Percentiles rank a stretch among this genome's conserved stretches.
These are phyloP conservation scores for Danionella cerebrum DNA, from an alignment of 2,113 vertebrate species.

Conservation along the genomic window DNA sequence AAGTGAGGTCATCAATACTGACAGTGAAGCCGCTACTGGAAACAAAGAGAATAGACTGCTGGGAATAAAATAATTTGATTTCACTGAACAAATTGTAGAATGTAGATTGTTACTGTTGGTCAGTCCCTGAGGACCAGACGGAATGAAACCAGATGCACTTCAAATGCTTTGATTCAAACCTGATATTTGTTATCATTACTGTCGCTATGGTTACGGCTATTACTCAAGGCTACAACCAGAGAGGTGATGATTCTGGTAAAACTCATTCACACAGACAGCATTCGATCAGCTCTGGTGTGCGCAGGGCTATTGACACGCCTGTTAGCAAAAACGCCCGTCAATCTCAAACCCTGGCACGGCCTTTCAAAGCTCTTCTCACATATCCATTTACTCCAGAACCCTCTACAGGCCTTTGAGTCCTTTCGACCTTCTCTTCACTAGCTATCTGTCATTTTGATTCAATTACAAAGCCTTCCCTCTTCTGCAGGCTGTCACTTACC, in stretches of 20 bases:
- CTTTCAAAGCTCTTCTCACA: neutral
- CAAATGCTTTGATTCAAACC: neutral
- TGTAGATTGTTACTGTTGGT: neutral
- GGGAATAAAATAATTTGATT: no score
- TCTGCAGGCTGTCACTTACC: neutral
- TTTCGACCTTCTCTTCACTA: neutral
- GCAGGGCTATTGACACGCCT: neutral
- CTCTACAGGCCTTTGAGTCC: neutral
- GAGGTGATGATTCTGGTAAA: neutral
- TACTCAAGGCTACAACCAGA: neutral
- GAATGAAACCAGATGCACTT: no score
- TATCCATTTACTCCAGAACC: neutral
- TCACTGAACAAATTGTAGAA: no score
- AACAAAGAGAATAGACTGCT: no score
- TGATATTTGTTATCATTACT: neutral
- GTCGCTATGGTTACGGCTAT: neutral
- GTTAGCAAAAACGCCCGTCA: neutral
- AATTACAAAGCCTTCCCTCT: slow-evolving; percentile 1
- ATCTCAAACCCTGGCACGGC: neutral
- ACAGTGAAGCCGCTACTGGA: no score
- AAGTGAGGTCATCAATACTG: no score
- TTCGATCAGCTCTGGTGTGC: neutral
- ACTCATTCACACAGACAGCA: neutral
- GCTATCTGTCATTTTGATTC: slow-evolving; percentile 1
- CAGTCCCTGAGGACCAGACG: no score